Evolutionary conservation across 2,888 invertebrate genomes (phyloP).

Genomic region (Cheilosia pagana): DNA sequence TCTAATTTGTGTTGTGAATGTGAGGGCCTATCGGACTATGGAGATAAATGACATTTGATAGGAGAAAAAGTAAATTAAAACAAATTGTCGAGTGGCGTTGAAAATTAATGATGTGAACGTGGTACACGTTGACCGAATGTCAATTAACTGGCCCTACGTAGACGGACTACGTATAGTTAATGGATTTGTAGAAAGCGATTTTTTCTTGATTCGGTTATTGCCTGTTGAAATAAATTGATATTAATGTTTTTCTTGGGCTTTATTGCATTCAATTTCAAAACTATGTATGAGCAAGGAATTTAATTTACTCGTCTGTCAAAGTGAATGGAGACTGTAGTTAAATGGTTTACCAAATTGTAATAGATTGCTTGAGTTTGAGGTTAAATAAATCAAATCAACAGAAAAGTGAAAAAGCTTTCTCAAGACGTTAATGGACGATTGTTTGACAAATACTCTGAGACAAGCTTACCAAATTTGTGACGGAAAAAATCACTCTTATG

Average conservation of each 20-base stretch:
- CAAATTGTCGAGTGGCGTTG: constrained; percentile 72
- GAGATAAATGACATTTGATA: constrained; percentile 66
- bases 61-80: constrained; percentile 64
- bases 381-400: too few species aligned
- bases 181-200: constrained; percentile 62
- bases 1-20: constrained; percentile 35
- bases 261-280: not conserved
- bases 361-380: too few species aligned
- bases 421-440: too few species aligned
- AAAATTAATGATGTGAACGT: constrained; percentile 72
- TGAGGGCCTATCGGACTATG: not conserved
- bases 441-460: too few species aligned
- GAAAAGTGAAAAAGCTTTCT: too few species aligned
- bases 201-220: not conserved
- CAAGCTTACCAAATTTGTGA: too few species aligned
- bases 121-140: constrained; percentile 69
- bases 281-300: not conserved
- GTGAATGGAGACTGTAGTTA: not conserved
- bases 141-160: constrained; percentile 55
- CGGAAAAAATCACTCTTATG: too few species aligned
- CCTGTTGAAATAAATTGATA: constrained; percentile 36
- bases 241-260: constrained; percentile 21
- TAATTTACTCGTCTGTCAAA: not conserved
- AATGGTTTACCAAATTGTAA: too few species aligned
- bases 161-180: not conserved